Base-by-base conservation (phyloP, 2,888 invertebrate genomes). In the Epirrhoe tristata region DNA sequence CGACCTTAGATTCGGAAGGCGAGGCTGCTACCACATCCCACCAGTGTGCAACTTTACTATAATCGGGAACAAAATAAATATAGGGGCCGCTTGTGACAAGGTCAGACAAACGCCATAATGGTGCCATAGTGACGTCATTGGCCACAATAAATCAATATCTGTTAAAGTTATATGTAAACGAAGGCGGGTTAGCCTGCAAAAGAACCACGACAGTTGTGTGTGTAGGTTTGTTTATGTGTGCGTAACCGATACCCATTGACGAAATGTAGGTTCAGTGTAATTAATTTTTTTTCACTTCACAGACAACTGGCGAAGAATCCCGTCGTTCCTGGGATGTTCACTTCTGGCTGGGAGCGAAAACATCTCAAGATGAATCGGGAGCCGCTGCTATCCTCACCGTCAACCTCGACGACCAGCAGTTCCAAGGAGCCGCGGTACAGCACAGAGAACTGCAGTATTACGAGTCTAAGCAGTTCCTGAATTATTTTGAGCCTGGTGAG, bases 371-470 rank as follows among this genome's bases (percentile, higher is more conserved):
- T 83, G 97, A 97, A 85, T 94, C 96, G 0, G 96, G 96, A 0
- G 90, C 96, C 0, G 97, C 96, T 0, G 96, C 96, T 55, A 96
- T 96, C 70, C 87, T 96, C 69, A 95, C 97, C 0, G 97, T 98
- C 5, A 97, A 97, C 84, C 88, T 98, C 74, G 98, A 98, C 78
- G 97, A 98, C 71, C 77, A 82, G 32, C 94, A 95, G 74, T 94
- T 98, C 69, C 95, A 97, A 14, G 98, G 98, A 0, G 95, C 94
- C 0, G 98, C 98, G 0, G 95, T 98, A 0, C 98, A 98, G 87
- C 96, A 98, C 85, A 93, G 98, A 61, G 98, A 98, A 91, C 96
- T 96, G 8, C 97, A 98, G 91, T 96, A 96, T 53, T 96, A 98
- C 83, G 98, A 98, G 87, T 96, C 97, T 0, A 95, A 95, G 81